These are phyloP conservation scores for Calephelis virginiensis DNA, from an alignment of 1,140 invertebrate genomes.

Conservation along the genomic window DNA sequence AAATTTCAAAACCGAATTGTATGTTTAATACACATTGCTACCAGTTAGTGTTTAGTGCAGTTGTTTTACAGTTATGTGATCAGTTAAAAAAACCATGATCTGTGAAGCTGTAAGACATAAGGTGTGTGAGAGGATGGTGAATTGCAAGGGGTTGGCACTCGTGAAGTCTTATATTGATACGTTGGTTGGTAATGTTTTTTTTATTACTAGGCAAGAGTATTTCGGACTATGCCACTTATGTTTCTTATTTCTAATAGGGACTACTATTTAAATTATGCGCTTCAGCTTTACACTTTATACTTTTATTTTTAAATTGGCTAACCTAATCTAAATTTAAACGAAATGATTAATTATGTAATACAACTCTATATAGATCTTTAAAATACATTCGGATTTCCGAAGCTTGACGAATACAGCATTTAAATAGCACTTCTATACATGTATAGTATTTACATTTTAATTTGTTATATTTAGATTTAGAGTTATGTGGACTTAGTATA, in stretches of 20 bases:
- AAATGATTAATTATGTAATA: no score
- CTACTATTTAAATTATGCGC: no score
- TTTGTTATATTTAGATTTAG: no score
- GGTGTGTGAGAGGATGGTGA: conserved; percentile 63
- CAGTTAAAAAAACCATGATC: conserved; percentile 20
- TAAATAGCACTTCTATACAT: no score
- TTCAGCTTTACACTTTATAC: no score
- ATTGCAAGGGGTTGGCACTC: conserved; percentile 59
- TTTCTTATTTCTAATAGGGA: neutral
- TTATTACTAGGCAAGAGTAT: neutral
- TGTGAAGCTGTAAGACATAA: conserved; percentile 54
- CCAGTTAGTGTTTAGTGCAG: conserved; percentile 37
- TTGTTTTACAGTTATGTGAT: conserved; percentile 37
- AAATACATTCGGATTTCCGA: no score
- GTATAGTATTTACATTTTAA: no score
- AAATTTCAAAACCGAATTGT: conserved; percentile 58
- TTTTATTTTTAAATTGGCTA: no score
- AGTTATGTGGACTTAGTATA: no score
- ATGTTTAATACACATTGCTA: conserved; percentile 39
- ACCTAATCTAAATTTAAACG: no score
- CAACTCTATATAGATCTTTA: no score
- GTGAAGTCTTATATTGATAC: conserved; percentile 57
- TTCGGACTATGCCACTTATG: neutral
- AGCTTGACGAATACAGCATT: no score
- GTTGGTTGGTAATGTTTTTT: conserved; percentile 57